These are phyloP conservation scores for Columba livia DNA, from an alignment of 2,113 vertebrate genomes.

Conservation along the genomic window DNA sequence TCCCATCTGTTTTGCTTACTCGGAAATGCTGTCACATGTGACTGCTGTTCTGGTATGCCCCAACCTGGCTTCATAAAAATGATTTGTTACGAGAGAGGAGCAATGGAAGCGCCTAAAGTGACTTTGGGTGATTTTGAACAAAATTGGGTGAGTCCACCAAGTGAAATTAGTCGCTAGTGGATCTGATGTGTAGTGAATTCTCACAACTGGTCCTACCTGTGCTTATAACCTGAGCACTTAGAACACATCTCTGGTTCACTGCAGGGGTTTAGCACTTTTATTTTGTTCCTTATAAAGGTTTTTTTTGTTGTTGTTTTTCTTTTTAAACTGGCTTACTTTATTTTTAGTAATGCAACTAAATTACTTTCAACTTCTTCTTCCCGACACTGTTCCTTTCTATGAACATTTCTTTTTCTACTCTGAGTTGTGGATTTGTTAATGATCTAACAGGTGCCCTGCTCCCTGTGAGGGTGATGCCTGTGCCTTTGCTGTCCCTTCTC, in stretches of 20 bases:
- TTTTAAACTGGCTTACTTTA: background rate
- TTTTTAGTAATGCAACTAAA: background rate
- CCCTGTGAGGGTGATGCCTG: background rate
- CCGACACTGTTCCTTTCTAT: background rate
- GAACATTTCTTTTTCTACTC: background rate
- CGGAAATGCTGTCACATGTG: background rate
- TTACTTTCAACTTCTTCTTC: background rate
- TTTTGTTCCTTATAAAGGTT: background rate
- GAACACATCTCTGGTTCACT: background rate
- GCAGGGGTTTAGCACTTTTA: background rate
- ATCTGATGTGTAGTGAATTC: accelerated
- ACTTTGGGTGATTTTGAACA: background rate
- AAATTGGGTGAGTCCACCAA: background rate
- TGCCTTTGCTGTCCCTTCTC: background rate
- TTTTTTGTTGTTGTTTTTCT: too few relatives aligned
- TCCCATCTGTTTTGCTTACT: background rate
- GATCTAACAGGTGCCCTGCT: accelerated
- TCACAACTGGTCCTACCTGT: background rate
- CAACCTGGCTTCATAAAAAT: background rate
- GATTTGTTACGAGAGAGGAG: background rate
- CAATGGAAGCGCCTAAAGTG: background rate
- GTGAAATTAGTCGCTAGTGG: background rate
- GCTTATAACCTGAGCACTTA: background rate
- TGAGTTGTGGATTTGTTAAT: background rate
- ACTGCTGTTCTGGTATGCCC: background rate